phyloP scores from a whole-genome alignment of 2,888 invertebrate species.

The Synanthedon vespiformis region DNA sequence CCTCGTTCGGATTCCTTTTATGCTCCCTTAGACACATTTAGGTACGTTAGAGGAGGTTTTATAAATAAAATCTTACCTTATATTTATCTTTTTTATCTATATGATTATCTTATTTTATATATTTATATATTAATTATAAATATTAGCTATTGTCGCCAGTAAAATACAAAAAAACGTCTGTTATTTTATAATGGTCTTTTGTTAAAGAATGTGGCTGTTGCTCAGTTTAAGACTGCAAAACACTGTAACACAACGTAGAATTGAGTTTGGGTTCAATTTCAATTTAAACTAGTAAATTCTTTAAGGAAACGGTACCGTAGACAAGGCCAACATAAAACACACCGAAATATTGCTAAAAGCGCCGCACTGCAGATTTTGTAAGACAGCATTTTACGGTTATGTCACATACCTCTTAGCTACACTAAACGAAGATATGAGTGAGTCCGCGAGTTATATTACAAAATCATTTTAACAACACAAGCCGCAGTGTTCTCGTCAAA shows the following conservation, averaged over 20 bases:
- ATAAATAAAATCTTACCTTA: slow-evolving; percentile 8
- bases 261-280: slow-evolving; percentile 2
- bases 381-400: background rate
- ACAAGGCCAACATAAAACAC: slow-evolving; percentile 7
- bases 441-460: no score
- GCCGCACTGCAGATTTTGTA: slow-evolving; percentile 13
- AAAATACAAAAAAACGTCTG: no score
- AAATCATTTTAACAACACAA: no score
- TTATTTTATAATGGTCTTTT: background rate
- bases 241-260: no score
- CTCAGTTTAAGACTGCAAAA: background rate
- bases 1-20: slow-evolving; percentile 15
- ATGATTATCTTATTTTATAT: no score
- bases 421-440: background rate
- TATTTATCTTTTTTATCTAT: no score
- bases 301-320: slow-evolving; percentile 1
- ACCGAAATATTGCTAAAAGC: slow-evolving; percentile 7
- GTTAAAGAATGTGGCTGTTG: background rate
- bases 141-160: background rate
- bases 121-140: no score
- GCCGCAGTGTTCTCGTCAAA: no score
- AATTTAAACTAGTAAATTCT: slow-evolving; percentile 11
- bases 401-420: background rate
- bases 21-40: slow-evolving; percentile 14
- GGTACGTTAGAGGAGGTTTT: slow-evolving; percentile 18